A percentile compares a stretch with the other conserved stretches of the same genome.
phyloP scores from a whole-genome alignment of 2,888 invertebrate genomes.

The Drymonia ruficornis region DNA sequence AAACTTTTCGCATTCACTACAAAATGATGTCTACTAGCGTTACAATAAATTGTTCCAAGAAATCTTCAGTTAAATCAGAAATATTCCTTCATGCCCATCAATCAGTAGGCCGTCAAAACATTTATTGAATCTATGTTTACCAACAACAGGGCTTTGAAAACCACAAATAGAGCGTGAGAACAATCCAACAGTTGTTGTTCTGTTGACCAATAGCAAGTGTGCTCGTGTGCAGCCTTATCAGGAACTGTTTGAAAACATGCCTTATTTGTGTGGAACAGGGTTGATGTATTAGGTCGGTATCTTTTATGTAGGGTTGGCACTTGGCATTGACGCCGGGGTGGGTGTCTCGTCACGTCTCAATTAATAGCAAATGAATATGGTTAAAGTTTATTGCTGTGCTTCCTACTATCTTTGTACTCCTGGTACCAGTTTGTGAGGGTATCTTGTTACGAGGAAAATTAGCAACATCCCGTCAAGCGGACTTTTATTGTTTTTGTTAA shows the following conservation, averaged over 20 bases:
- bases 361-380: slow-evolving; percentile 63
- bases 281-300: slow-evolving; percentile 13
- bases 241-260: slow-evolving; percentile 37
- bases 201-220: slow-evolving; percentile 43
- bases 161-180: slow-evolving; percentile 70
- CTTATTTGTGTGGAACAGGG: slow-evolving; percentile 40
- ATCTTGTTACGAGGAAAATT: slow-evolving; percentile 31
- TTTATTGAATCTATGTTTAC: slow-evolving; percentile 52
- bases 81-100: slow-evolving; percentile 15
- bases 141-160: slow-evolving; percentile 53
- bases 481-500: slow-evolving; percentile 10
- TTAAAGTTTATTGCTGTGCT: slow-evolving; percentile 46
- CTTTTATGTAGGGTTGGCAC: slow-evolving; percentile 16
- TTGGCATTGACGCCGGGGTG: slow-evolving; percentile 28
- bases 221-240: slow-evolving; percentile 42
- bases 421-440: slow-evolving; percentile 20
- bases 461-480: slow-evolving; percentile 23
- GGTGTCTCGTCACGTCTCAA: slow-evolving; percentile 63
- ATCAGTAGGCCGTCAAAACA: slow-evolving; percentile 45
- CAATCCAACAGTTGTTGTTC: slow-evolving; percentile 58
- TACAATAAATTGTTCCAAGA: too few relatives aligned
- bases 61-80: too few relatives aligned
- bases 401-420: slow-evolving; percentile 46
- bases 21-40: too few relatives aligned
- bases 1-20: too few relatives aligned